These are phyloP conservation scores for Xiphydria camelus DNA, from an alignment of 2,888 invertebrate genomes.

Conservation along the genomic window DNA sequence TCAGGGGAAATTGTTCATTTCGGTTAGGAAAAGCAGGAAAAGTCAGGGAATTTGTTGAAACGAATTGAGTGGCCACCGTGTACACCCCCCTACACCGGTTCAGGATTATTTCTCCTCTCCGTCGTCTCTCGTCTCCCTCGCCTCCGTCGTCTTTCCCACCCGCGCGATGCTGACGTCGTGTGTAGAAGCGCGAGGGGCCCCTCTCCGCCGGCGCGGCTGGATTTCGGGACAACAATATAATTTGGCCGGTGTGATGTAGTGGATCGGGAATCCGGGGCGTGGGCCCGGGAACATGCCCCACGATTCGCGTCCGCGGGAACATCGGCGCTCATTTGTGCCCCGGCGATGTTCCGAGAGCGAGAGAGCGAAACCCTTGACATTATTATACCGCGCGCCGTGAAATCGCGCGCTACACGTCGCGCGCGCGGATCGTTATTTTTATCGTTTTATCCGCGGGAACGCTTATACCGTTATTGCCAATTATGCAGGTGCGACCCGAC, in stretches of 20 bases:
- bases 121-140: slow-evolving; percentile 6
- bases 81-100: background rate
- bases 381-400: too few relatives aligned
- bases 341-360: slow-evolving; percentile 11
- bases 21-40: too few relatives aligned
- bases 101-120: background rate
- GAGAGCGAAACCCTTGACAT: background rate
- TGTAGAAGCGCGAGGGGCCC: background rate
- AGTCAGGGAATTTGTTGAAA: too few relatives aligned
- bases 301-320: slow-evolving; percentile 39
- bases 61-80: background rate
- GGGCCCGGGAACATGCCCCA: slow-evolving; percentile 43
- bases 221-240: slow-evolving; percentile 15
- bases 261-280: slow-evolving; percentile 47
- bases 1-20: too few relatives aligned
- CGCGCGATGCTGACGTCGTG: background rate
- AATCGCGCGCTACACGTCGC: too few relatives aligned
- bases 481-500: too few relatives aligned
- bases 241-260: slow-evolving; percentile 40
- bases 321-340: slow-evolving; percentile 42
- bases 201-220: background rate
- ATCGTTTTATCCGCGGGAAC: too few relatives aligned
- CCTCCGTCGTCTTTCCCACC: slow-evolving; percentile 3
- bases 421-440: too few relatives aligned
- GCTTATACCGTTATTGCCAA: too few relatives aligned